A percentile compares a stretch with the other conserved stretches of the same genome.
These are phyloP conservation scores for Anoplophora glabripennis DNA, from an alignment of 1,140 invertebrate species.

Conservation along the genomic window DNA sequence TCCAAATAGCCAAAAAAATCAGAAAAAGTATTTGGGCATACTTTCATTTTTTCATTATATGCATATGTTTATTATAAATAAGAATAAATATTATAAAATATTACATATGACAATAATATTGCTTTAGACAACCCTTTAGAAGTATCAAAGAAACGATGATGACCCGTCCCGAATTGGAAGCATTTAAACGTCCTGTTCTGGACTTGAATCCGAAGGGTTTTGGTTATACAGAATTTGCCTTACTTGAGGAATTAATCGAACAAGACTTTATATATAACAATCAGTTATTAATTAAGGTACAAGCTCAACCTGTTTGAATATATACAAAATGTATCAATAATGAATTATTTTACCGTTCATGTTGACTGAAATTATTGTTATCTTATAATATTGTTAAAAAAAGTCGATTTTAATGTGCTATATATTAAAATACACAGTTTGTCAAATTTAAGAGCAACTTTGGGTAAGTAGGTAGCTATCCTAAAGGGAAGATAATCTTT, in stretches of 20 bases:
- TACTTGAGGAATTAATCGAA: slow-evolving; percentile 60
- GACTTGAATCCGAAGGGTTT: slow-evolving; percentile 71
- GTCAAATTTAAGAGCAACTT: no score
- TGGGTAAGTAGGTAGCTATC: no score
- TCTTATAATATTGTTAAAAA: not conserved
- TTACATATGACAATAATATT: not conserved
- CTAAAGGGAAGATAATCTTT: no score
- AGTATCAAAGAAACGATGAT: slow-evolving; percentile 71
- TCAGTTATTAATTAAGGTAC: slow-evolving; percentile 37
- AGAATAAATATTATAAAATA: not conserved
- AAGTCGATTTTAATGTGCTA: no score
- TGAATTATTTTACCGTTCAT: not conserved
- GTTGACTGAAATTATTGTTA: not conserved
- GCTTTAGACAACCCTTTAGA: slow-evolving; percentile 53
- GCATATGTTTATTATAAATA: not conserved
- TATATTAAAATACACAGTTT: no score
- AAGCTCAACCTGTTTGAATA: slow-evolving; percentile 29
- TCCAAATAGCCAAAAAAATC: no score
- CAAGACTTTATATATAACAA: slow-evolving; percentile 37
- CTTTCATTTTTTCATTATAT: no score
- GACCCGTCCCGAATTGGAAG: slow-evolving; percentile 66
- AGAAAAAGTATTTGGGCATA: no score
- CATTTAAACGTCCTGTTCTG: slow-evolving; percentile 65
- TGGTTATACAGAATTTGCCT: slow-evolving; percentile 73
- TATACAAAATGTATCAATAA: slow-evolving; percentile 2